Evolutionary conservation across 2,888 invertebrate species (phyloP), one percentile per base, ranked within the genome.

Genomic region (Nineta flava): DNA sequence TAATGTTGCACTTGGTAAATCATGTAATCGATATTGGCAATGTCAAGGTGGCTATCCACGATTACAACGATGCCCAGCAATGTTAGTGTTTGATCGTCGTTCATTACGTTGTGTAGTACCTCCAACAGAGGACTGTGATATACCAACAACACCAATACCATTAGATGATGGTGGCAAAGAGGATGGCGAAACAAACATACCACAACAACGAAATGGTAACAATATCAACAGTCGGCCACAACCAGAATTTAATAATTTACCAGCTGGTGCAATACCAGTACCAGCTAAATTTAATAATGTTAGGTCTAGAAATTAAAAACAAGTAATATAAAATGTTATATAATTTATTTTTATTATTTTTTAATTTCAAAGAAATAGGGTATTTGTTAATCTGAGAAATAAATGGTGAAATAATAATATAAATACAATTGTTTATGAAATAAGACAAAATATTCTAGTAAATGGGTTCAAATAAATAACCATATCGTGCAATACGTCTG

Each of bases 1-100:
- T 53, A 90, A 91, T 67, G 91, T 92, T 10, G 84, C 90, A 1
- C 73, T 92, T 10, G 90, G 91, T 58, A 91, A 91, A 67, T 91
- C 90, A 48, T 92, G 91, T 75, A 91, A 91, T 71, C 75, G 91
- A 12, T 92, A 92, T 70, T 92, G 92, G 92, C 88, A 90, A 63
- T 92, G 92, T 63, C 90, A 91, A 64, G 91, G 91, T 5, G 92
- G 92, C 0, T 92, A 92, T 67, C 92, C 92, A 6, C 83, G 91
- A 51, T 78, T 92, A 6, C 91, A 91, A 64, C 74, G 91, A 47
- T 91, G 91, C 63, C 90, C 90, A 0, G 90, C 91, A 35, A 90
- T 88, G 85, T 68, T 91, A 61, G 91, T 91, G 9, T 91, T 90
- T 69, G 90, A 91, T 69, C 62, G 74, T 47, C 75, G 85, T 55